Percentiles rank a stretch among this genome's conserved stretches.
Conservation (phyloP, 2,888 invertebrate species). For the Alloplasta piceator region DNA sequence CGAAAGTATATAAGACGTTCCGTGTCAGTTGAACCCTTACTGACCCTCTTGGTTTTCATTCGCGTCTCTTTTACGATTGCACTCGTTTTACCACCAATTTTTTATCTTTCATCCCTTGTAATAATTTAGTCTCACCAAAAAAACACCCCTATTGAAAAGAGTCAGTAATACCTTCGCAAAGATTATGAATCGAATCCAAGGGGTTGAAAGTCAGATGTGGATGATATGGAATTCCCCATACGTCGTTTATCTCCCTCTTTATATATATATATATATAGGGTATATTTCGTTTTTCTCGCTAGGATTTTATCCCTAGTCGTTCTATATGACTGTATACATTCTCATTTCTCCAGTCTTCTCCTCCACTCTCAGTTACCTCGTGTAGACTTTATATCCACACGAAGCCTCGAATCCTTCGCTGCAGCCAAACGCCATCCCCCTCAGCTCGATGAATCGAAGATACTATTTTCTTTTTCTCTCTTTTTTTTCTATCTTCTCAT, state of each 20-base stretch:
- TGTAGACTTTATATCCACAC: slow-evolving; percentile 28
- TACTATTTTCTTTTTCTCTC: slow-evolving; percentile 36
- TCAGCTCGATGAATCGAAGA: slow-evolving; percentile 56
- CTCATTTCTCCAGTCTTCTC: slow-evolving; percentile 66
- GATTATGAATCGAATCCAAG: no score
- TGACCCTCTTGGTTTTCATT: no score
- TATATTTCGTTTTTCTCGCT: slow-evolving; percentile 19
- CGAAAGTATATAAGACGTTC: slow-evolving; percentile 3
- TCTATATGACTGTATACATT: slow-evolving; percentile 10
- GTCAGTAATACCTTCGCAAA: no score
- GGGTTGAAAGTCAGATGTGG: no score
- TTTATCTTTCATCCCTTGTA: no score
- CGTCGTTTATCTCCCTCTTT: no score
- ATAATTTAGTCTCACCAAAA: no score
- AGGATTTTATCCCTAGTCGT: slow-evolving; percentile 7
- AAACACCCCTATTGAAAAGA: no score
- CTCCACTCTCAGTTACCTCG: slow-evolving; percentile 36
- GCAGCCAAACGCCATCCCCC: slow-evolving; percentile 54
- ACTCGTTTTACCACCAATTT: no score
- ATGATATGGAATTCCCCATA: neutral
- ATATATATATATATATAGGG: neutral
- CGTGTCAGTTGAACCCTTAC: no score
- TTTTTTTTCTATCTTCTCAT: neutral
- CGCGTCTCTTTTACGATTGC: no score
- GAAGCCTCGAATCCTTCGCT: slow-evolving; percentile 31